Conservation (phyloP, 2,888 invertebrate genomes). For the Lysandra bellargus region DNA sequence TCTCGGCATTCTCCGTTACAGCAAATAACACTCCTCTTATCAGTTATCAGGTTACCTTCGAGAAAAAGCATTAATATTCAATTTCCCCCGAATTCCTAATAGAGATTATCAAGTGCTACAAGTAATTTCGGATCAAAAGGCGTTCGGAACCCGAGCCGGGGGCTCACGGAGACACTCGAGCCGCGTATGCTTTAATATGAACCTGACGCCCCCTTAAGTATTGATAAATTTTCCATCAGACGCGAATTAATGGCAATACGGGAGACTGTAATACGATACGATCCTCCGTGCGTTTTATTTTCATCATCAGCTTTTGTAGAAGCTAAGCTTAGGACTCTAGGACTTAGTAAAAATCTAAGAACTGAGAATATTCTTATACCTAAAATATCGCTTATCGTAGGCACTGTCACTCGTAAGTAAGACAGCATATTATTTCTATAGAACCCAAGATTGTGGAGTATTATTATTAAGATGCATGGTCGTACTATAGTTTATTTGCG, state of each 20-base stretch:
- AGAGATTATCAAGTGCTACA: conserved; percentile 19
- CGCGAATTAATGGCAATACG: background rate
- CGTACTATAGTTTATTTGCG: too few relatives aligned
- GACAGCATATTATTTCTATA: too few relatives aligned
- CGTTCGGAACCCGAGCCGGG: conserved; percentile 15
- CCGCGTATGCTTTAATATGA: conserved; percentile 31
- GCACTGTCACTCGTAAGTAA: too few relatives aligned
- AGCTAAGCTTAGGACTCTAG: background rate
- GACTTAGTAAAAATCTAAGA: too few relatives aligned
- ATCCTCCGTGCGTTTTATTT: background rate
- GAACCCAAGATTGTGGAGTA: too few relatives aligned
- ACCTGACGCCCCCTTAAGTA: conserved; percentile 31
- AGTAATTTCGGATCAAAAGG: conserved; percentile 27
- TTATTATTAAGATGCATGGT: too few relatives aligned
- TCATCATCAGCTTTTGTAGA: background rate
- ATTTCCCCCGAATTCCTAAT: conserved; percentile 4
- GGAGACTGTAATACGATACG: background rate
- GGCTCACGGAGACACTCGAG: conserved; percentile 26
- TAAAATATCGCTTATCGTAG: too few relatives aligned
- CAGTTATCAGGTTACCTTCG: background rate
- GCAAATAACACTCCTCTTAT: background rate
- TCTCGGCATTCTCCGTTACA: background rate
- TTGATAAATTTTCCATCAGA: conserved; percentile 31
- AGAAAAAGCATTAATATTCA: conserved; percentile 15
- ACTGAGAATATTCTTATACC: too few relatives aligned